phyloP scores from a whole-genome alignment of 1,140 invertebrate species.

The Gryon sp. region DNA sequence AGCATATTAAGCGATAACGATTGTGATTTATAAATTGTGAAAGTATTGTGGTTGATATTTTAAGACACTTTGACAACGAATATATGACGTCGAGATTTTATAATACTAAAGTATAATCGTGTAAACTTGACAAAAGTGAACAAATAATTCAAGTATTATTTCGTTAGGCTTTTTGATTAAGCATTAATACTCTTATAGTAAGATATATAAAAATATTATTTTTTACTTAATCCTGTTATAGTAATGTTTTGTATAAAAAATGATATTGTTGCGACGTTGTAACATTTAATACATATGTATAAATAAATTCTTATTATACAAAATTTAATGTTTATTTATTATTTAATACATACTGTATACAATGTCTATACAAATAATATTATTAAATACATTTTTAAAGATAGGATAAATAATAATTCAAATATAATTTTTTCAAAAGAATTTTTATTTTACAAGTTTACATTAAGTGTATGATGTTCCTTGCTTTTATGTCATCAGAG shows the following conservation, averaged over 20 bases:
- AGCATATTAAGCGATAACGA: not conserved
- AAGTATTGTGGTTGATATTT: constrained; percentile 3
- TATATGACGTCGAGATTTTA: constrained; percentile 6
- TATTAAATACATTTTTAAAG: too few species aligned
- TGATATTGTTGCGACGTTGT: constrained; percentile 25
- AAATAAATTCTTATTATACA: constrained; percentile 6
- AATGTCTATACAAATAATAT: too few species aligned
- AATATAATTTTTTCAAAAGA: constrained; percentile 30
- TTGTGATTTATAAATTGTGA: constrained; percentile 13
- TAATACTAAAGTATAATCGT: constrained; percentile 18
- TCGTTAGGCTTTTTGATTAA: constrained; percentile 51
- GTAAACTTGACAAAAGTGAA: constrained; percentile 34
- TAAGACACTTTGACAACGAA: not conserved
- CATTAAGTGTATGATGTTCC: constrained; percentile 52
- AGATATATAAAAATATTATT: constrained; percentile 28
- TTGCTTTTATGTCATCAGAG: constrained; percentile 44
- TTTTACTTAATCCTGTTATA: constrained; percentile 17
- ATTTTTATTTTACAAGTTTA: constrained; percentile 57
- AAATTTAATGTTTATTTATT: too few species aligned
- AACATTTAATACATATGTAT: constrained; percentile 15
- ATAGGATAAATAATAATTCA: too few species aligned
- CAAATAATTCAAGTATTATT: constrained; percentile 72
- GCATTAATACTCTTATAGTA: constrained; percentile 38
- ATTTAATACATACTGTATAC: too few species aligned
- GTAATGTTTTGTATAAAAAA: constrained; percentile 12